Conservation (phyloP, 2,797 vertebrate genomes). For the Bryconaethiops microstoma region DNA sequence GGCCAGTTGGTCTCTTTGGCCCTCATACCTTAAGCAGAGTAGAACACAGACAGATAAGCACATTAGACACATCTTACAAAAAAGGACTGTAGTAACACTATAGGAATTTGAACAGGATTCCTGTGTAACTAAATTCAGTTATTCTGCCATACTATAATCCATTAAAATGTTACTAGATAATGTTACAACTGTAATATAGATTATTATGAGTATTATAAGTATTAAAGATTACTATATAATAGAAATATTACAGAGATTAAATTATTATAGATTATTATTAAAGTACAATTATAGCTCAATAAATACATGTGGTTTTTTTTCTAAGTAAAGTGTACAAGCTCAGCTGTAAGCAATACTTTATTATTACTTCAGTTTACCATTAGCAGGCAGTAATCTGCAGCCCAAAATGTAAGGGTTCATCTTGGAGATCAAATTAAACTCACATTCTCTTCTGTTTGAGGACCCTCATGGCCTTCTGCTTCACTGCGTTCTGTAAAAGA, state of each 20-base stretch:
- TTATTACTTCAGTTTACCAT: neutral
- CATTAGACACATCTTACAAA: neutral
- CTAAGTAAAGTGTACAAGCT: too few relatives aligned
- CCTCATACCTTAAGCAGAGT: conserved; percentile 87
- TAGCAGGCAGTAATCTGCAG: neutral
- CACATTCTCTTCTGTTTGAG: conserved; percentile 98
- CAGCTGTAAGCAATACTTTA: too few relatives aligned
- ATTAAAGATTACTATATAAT: too few relatives aligned
- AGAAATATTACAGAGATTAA: too few relatives aligned
- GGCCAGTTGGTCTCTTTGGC: conserved; percentile 92
- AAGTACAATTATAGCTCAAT: too few relatives aligned
- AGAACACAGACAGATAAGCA: neutral
- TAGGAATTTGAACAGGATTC: neutral
- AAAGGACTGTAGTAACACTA: neutral
- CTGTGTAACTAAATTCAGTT: too few relatives aligned
- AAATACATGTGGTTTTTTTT: too few relatives aligned
- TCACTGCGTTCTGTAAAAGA: conserved; percentile 90
- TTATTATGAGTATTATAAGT: too few relatives aligned
- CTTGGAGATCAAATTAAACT: conserved; percentile 69
- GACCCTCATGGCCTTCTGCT: conserved; percentile 96
- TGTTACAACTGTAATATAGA: too few relatives aligned
- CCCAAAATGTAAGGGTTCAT: neutral
- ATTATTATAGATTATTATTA: too few relatives aligned
- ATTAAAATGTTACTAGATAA: too few relatives aligned
- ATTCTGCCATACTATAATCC: too few relatives aligned